Evolutionary conservation across 2,888 invertebrate species (phyloP), one percentile per base, ranked within the genome.

Genomic region (Byasa hedistus): DNA sequence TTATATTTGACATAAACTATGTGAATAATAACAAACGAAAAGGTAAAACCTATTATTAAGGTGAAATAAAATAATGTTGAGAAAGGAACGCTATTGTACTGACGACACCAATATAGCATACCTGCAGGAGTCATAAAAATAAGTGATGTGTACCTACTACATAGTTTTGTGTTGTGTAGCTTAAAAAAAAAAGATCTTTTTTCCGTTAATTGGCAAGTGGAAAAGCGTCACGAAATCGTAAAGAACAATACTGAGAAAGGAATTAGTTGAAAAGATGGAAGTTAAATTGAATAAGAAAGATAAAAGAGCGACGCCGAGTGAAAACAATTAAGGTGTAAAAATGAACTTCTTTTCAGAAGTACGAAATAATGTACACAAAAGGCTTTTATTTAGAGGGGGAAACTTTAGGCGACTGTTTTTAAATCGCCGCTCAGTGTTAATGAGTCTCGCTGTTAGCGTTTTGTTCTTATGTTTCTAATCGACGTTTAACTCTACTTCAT

Each of bases 291-390:
- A 48, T 51, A 19, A 56, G 5, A 23, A 56, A 62, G 61, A 63
- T 48, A 57, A 63, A 57, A 48, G 57, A 57, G 27, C 23, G 48
- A 17, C 27, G 39, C 27, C 24, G 48, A 64, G 39, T 12, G 52
- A 32, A 64, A 58, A 54, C 44, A 64, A 44, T 64, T 54, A 44
- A 55, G 54, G 54, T 54, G 39, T 54, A 59, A 64, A 64, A 59
- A 59, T 59, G 54, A 64, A 59, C 54, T 39, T 64, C 58, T 39
- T 51, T 64, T 64, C 32, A 64, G 51, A 36, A 17, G 63, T 57
- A 39, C 44, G 23, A 44, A n/a, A 64, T 58, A 55, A 54, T 24
- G 39, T 23, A 64, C 23, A 59, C 64, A 59, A 64, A 57, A 64
- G 59, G 44, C 24, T 55, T 54, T 54, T 64, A 54, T 59, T 59